Base-by-base conservation (phyloP, 2,113 vertebrate species). In the Sebastes schlegelii region DNA sequence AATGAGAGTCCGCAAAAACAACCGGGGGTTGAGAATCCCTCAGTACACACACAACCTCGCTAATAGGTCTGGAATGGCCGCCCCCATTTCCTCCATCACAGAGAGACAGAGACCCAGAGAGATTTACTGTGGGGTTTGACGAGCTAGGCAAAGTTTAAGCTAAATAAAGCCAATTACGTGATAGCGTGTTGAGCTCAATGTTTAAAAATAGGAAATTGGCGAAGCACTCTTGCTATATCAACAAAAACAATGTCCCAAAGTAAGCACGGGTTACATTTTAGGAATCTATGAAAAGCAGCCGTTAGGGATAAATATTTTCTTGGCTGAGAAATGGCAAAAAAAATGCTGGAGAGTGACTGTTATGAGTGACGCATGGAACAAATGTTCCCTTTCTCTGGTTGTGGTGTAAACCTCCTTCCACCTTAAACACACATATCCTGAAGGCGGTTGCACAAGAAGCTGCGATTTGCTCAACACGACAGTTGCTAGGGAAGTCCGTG, bases 21-120 rank as follows among this genome's bases (percentile, higher is more conserved):
- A 89, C 79, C 92, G 74, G 86, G 60, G 84, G 63, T 34, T 34
- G 71, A 43, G 87, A 82, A 79, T 91, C 85, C 82, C 58, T 86
- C 13, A 0, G 26, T 84, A 85, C 64, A 90, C 90, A 90, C 88
- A 90, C 67, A 79, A 79, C 79, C 79, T 81, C 46, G 52, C 84
- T 92, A 92, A 92, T 89, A 79, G 86, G 88, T 92, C 75, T 86
- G 86, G 88, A 85, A 92, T 89, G 89, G 65, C 77, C 70, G 2
- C 61, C 55, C 51, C 83, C 70, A 8, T 89, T 91, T 84, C 88
- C 80, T 80, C 70, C 76, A 51, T 74, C 67, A 82, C 66, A 76
- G 81, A 76, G 81, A 77, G 67, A 84, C 79, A 57, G 75, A 34
- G 49, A 70, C 70, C 63, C 51, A 46, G 14, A 70, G 79, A 87